Base-by-base conservation (phyloP, 2,888 invertebrate species). In the Phortica okadai region DNA sequence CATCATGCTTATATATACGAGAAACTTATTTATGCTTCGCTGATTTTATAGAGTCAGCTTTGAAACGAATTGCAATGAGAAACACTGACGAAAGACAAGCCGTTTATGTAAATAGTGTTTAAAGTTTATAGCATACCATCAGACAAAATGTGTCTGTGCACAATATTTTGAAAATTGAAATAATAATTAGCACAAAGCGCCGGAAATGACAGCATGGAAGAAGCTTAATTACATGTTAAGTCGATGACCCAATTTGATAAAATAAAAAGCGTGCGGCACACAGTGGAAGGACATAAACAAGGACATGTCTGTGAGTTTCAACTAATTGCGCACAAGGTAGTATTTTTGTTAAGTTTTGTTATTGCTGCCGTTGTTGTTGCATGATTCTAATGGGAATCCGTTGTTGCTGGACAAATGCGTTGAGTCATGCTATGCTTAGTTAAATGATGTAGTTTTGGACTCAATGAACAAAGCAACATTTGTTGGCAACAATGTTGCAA, bases 161-260 rank as follows among this genome's bases (percentile, higher is more conserved):
- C 2, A 41, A 33, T 5, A 33, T 33, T 33, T 33, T 33, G 4
- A 21, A 59, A 16, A 59, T 59, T 21, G 11, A 56, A 56, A 56
- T 59, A 59, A 59, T 16, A 59, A 21, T 8, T 14, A 21, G n/a
- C 25, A 59, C 59, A 59, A 16, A 59, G 16, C 33, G 33, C 4
- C 4, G 33, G 33, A 33, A 33, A 33, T 33, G 33, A 33, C 59
- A 59, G 16, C 10, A 66, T 66, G n/a, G 70, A 56, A 72, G 54
- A 54, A 56, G 56, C 54, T 56, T 72, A 56, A 54, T 72, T 54
- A 56, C 54, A 72, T 50, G 70, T 72, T 69, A 69, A 56, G 58
- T 58, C 62, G 73, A 73, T 73, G 59, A 73, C 73, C 58, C 73
- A 58, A 42, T 73, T 73, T 73, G 73, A 73, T 73, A 58, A 50